Evolutionary conservation across 2,888 invertebrate species (phyloP).

Genomic region (Ligdia adustata): DNA sequence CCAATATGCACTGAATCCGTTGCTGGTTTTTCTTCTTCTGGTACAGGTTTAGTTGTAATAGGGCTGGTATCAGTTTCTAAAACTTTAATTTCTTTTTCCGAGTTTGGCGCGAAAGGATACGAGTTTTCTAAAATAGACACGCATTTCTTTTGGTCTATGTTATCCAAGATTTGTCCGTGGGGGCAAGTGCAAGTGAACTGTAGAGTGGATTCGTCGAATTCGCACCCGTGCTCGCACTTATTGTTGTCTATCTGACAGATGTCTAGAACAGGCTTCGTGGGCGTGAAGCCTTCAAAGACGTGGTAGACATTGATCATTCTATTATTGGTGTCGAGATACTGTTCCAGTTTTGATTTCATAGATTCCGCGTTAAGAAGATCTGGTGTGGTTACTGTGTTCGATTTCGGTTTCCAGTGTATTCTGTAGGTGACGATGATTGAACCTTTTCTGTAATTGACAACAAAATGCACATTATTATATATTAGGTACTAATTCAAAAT

Average conservation of each 20-base stretch:
- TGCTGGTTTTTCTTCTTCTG: slow-evolving; percentile 53
- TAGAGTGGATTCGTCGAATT: slow-evolving; percentile 85
- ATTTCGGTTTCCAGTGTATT: slow-evolving; percentile 86
- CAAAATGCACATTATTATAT: too few relatives aligned
- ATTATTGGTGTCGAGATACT: slow-evolving; percentile 74
- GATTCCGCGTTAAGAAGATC: slow-evolving; percentile 78
- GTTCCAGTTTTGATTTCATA: slow-evolving; percentile 74
- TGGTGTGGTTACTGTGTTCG: slow-evolving; percentile 63
- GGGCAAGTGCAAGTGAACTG: slow-evolving; percentile 88
- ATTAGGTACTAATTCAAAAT: too few relatives aligned
- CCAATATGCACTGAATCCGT: slow-evolving; percentile 42
- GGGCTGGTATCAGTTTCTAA: slow-evolving; percentile 49
- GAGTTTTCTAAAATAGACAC: slow-evolving; percentile 54
- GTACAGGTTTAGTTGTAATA: slow-evolving; percentile 47
- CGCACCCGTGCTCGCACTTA: slow-evolving; percentile 87
- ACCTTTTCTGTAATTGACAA: slow-evolving; percentile 81
- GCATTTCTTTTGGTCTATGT: slow-evolving; percentile 73
- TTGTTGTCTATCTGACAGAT: slow-evolving; percentile 87
- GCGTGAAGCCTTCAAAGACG: slow-evolving; percentile 71
- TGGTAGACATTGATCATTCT: slow-evolving; percentile 82
- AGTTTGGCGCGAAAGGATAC: slow-evolving; percentile 35
- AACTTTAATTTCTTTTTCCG: slow-evolving; percentile 43
- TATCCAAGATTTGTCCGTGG: slow-evolving; percentile 69
- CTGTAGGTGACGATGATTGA: slow-evolving; percentile 87
- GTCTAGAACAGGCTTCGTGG: slow-evolving; percentile 81